phyloP scores from a whole-genome alignment of 2,888 invertebrate genomes.

The Drosophila birchii region DNA sequence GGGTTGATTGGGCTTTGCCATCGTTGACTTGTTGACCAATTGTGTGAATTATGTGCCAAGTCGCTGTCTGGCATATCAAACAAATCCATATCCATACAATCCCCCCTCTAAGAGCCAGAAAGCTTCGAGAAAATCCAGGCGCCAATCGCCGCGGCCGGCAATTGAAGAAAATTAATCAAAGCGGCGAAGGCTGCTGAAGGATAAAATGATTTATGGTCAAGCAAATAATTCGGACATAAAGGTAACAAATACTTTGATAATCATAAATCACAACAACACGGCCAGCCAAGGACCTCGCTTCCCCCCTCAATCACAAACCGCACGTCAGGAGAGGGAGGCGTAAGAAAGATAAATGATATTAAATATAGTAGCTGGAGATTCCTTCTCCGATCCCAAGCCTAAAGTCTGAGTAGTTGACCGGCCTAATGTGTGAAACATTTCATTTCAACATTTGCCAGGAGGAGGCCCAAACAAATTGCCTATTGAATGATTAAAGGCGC shows the following conservation, averaged over 20 bases:
- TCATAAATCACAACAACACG: slow-evolving; percentile 75
- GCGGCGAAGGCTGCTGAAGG: slow-evolving; percentile 49
- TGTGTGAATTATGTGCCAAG: slow-evolving; percentile 60
- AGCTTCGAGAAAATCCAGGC: slow-evolving; percentile 38
- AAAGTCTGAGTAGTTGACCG: slow-evolving; percentile 34
- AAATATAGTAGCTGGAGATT: slow-evolving; percentile 64
- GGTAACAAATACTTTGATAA: slow-evolving; percentile 80
- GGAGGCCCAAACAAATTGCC: slow-evolving; percentile 73
- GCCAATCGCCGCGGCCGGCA: slow-evolving; percentile 72
- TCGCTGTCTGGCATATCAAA: slow-evolving; percentile 55
- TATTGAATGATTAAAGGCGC: slow-evolving; percentile 78
- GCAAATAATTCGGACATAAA: slow-evolving; percentile 77
- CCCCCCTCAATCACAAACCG: slow-evolving; percentile 48
- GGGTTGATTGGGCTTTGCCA: background rate
- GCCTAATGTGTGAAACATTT: slow-evolving; percentile 71
- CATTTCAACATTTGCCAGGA: slow-evolving; percentile 56
- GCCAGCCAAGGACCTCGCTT: background rate
- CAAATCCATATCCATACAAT: slow-evolving; percentile 13
- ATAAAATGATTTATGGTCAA: slow-evolving; percentile 74
- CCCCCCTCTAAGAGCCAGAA: background rate
- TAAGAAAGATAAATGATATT: slow-evolving; percentile 79
- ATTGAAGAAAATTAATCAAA: slow-evolving; percentile 79
- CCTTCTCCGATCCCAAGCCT: background rate
- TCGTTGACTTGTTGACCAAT: slow-evolving; percentile 50
- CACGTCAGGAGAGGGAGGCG: slow-evolving; percentile 48